Conservation (phyloP, 1,140 invertebrate species). For the Probaryconus sp. region DNA sequence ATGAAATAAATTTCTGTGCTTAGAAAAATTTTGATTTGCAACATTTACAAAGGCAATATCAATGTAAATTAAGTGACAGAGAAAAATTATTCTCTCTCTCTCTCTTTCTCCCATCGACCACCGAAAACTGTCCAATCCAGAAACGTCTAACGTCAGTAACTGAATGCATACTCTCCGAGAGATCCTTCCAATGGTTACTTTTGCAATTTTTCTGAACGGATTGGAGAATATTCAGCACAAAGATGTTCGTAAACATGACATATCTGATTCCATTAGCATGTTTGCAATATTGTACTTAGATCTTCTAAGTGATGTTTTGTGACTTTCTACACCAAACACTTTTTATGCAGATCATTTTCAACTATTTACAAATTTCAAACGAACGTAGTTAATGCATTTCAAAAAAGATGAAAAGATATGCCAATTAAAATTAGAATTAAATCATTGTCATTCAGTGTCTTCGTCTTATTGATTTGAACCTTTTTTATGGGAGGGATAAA, state of each 20-base stretch:
- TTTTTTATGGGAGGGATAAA: too few relatives aligned
- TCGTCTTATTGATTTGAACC: too few relatives aligned
- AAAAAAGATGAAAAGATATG: neutral
- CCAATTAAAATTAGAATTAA: too few relatives aligned
- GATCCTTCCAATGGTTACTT: slow-evolving; percentile 56
- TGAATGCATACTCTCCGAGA: slow-evolving; percentile 62
- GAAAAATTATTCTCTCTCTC: slow-evolving; percentile 62
- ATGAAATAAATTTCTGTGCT: too few relatives aligned
- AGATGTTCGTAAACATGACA: slow-evolving; percentile 64
- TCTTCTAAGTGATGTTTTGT: slow-evolving; percentile 77
- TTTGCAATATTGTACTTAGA: slow-evolving; percentile 68
- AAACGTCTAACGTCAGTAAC: slow-evolving; percentile 63
- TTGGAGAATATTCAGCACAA: slow-evolving; percentile 59
- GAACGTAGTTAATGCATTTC: neutral
- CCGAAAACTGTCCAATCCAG: slow-evolving; percentile 66
- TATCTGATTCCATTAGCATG: slow-evolving; percentile 75
- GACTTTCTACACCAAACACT: slow-evolving; percentile 68
- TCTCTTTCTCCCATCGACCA: too few relatives aligned
- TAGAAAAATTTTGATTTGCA: slow-evolving; percentile 1
- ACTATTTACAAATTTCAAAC: slow-evolving; percentile 7
- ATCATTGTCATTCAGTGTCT: too few relatives aligned
- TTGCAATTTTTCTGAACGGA: slow-evolving; percentile 56
- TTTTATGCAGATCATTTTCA: slow-evolving; percentile 59
- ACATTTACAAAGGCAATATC: too few relatives aligned
- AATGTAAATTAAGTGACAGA: slow-evolving; percentile 50